Base-by-base conservation (phyloP, 2,888 invertebrate species). In the Diploptera punctata region DNA sequence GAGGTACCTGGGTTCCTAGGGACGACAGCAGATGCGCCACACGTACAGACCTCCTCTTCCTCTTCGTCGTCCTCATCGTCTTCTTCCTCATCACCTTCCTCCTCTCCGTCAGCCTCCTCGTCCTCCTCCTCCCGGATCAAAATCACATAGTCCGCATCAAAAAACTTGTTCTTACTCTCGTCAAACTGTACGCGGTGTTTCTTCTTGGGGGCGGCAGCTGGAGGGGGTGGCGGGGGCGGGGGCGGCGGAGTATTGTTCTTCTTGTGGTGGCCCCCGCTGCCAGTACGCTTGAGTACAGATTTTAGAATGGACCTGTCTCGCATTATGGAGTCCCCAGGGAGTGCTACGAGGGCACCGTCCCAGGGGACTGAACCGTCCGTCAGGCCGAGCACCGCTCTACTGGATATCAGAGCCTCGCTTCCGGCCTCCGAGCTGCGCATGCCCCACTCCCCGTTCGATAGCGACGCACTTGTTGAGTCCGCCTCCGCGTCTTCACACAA, bases 101-200 rank as follows among this genome's bases (percentile, higher is more conserved):
- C 79, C 71, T 79, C 80, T 74, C 84, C 83, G 79, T 69, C 74
- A 81, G 89, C 91, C 75, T 89, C 89, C 80, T 93, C 94, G 79
- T 93, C 93, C 73, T 93, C 94, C 80, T 91, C 93, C 81, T 95
- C 95, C 74, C 95, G 90, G 76, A 95, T 94, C 75, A 95, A 87
- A 79, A 95, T 95, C 80, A 95, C 95, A 80, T 95, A 95, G 84
- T 95, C 95, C 68, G 95, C 95, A 79, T 95, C 95, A 82, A 95
- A 95, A 84, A 94, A 95, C 82, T 94, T 93, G 84, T 95, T 95
- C 69, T 93, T 89, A 79, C 91, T 93, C 84, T 95, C 95, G 81
- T 95, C 94, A 80, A 95, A 95, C 68, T 94, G 90, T 26, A 95
- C 95, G 71, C 94, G 89, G 82, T 94, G 89, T 80, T 91, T 92